Conservation (phyloP, 92 coral and sea anemone genomes). For the Virgularia gustaviana region DNA sequence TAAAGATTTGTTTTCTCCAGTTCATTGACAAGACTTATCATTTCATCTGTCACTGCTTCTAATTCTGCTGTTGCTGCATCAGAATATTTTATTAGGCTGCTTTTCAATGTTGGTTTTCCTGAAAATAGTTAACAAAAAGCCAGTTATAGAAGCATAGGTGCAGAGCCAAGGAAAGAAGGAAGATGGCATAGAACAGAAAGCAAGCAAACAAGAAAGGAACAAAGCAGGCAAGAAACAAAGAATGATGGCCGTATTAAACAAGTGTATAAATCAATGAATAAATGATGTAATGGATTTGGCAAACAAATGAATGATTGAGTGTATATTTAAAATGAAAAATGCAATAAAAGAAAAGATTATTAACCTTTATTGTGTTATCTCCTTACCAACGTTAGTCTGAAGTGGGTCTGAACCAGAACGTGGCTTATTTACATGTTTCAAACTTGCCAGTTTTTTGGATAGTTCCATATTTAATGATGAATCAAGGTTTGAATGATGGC, state of each 20-base stretch:
- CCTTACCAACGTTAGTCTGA: conserved; percentile 17
- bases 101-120: neutral
- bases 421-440: neutral
- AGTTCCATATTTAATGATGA: conserved; percentile 19
- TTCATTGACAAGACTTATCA: conserved; percentile 65
- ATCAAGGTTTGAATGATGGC: neutral
- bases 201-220: too few relatives aligned
- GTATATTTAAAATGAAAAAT: neutral
- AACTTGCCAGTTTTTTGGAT: conserved; percentile 18
- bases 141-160: too few relatives aligned
- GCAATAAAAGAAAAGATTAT: neutral
- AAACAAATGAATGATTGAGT: neutral
- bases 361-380: neutral
- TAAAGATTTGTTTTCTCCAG: conserved; percentile 40
- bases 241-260: too few relatives aligned
- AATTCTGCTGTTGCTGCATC: conserved; percentile 51
- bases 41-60: conserved; percentile 78
- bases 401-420: conserved; percentile 27
- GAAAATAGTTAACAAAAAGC: neutral
- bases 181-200: too few relatives aligned
- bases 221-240: too few relatives aligned
- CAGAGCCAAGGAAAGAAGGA: too few relatives aligned
- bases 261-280: too few relatives aligned
- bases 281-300: too few relatives aligned
- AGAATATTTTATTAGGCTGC: neutral